Evolutionary conservation across 2,113 vertebrate species (phyloP), one percentile per base, ranked within the genome.

Genomic region (Damaliscus lunatus): DNA sequence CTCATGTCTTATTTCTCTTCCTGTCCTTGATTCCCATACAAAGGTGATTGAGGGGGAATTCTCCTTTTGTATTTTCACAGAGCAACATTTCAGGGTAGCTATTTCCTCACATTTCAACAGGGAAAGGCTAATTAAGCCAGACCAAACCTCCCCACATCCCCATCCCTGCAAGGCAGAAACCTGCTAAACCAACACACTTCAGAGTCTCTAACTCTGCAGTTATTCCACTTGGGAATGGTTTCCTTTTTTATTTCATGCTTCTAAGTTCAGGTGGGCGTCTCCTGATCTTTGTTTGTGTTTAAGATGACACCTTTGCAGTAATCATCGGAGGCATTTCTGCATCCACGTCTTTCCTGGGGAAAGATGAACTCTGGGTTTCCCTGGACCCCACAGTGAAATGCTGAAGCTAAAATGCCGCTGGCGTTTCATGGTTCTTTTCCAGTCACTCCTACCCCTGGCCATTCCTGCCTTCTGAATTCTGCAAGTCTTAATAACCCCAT

Each of bases 281-380:
- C 86, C 36, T 50, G 36, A 46, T 92, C 90, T 50, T 95, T 97
- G 46, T 80, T 96, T 98, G 52, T 81, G 94, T 98, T 95, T 52
- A 89, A 94, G 78, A 77, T 82, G 74, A 74, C 55, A 88, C 78
- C 27, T 95, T 90, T 88, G 67, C 14, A 16, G 15, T 83, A 86
- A 74, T 83, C 62, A 77, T 67, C 40, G 43, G 95, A 83, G 23
- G 14, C 62, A 88, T 96, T 93, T 94, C 91, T 48, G 40, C 86
- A 29, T 17, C n/a, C 15, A 93, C 1, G 1, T 31, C 46, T 84
- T 87, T 93, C 29, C 33, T 67, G 40, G 13, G 17, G 53, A 90
- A 13, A 13, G 77, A 64, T 77, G 50, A 82, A 48, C 6, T 29
- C 25, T 81, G 53, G 21, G 67, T 71, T 96, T 80, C 57, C 74